phyloP scores from a whole-genome alignment of 2,797 vertebrate species.

The Rhadinocentrus ornatus region DNA sequence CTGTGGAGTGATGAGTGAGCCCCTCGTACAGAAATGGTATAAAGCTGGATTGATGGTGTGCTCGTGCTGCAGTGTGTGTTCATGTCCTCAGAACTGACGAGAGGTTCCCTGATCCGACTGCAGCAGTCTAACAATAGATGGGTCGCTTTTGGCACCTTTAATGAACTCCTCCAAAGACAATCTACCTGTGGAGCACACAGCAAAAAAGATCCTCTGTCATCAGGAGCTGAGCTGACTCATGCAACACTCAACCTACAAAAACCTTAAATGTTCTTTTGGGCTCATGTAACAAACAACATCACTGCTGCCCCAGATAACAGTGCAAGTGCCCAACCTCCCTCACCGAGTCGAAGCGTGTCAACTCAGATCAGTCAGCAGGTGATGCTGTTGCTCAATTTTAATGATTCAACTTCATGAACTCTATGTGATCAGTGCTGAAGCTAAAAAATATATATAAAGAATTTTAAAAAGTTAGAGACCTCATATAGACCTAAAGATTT shows the following conservation, averaged over 20 bases:
- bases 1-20: neutral
- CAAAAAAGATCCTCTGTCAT: constrained; percentile 4
- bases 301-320: neutral
- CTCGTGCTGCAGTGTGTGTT: constrained; percentile 3
- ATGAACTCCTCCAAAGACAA: constrained; percentile 99
- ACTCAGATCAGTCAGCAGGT: constrained; percentile 36
- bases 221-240: constrained; percentile 10
- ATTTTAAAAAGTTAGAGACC: neutral
- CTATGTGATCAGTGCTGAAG: neutral
- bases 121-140: constrained; percentile 95
- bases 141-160: constrained; percentile 97
- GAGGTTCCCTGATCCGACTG: constrained; percentile 95
- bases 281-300: neutral
- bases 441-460: too few species aligned
- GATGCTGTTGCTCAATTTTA: constrained; percentile 24
- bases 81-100: constrained; percentile 86
- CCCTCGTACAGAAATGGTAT: constrained; percentile 5
- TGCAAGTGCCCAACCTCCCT: neutral
- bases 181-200: constrained; percentile 83
- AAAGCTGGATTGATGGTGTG: constrained; percentile 31
- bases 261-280: neutral
- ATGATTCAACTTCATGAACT: neutral
- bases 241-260: neutral
- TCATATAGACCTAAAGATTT: too few species aligned
- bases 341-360: neutral